Evolutionary conservation across 2,797 vertebrate genomes (phyloP), one percentile per base, ranked within the genome.

Genomic region (Danio albolineatus): DNA sequence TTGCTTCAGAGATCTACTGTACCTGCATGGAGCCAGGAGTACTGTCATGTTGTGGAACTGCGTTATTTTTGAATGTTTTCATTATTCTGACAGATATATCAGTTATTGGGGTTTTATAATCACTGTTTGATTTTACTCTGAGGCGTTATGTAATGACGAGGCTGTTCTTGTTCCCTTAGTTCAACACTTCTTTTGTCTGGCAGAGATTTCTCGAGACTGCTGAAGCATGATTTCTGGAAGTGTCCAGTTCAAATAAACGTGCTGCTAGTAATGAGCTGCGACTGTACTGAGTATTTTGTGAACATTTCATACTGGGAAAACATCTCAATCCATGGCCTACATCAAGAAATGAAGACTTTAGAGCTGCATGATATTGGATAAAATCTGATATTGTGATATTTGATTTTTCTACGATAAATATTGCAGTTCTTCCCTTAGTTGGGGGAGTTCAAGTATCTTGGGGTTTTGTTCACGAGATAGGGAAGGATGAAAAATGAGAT

Each of bases 231-330:
- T 87, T 90, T 89, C 89, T 86, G 89, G 87, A 92, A 91, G 92
- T 90, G 88, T 92, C 91, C 85, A 84, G 91, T 90, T 93, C 84
- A 85, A 94, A 94, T 94, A 92, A 95, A 93, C 88, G 90, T 85
- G 86, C 90, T 92, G 88, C 90, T 91, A 89, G 51, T 75, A 61
- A 44, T 74, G 56, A 43, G 51, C 56, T 83, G 57, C 9, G 71
- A 57, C 79, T 70, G n/a, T 16, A 60, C 21, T 74, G 54, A 56
- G 38, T 46, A 67, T 12, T 66, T 43, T 43, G 41, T 12, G 48
- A 16, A 56, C n/a, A n/a, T n/a, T n/a, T n/a, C n/a, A n/a, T n/a
- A n/a, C n/a, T n/a, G n/a, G n/a, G n/a, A n/a, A n/a, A n/a, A n/a
- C n/a, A n/a, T n/a, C n/a, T n/a, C n/a, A n/a, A n/a, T n/a, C n/a